Percentiles rank a stretch among this genome's conserved stretches.
phyloP scores from a whole-genome alignment of 2,797 vertebrate genomes.

The Catamblyrhynchus diadema region DNA sequence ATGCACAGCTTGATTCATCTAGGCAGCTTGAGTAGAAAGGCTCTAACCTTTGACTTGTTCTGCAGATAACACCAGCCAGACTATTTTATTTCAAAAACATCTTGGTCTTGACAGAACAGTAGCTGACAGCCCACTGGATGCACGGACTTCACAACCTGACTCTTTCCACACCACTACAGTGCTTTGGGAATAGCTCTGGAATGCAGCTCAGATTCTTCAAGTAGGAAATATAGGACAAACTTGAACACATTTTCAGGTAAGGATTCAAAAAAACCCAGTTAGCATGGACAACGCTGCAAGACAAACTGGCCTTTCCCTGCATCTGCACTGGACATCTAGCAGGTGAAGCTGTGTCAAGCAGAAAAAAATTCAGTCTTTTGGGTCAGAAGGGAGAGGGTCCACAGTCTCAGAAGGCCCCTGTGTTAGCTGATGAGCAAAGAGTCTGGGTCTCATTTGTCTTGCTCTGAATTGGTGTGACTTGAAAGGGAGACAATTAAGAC shows the following conservation, averaged over 20 bases:
- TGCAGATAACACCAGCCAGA: neutral
- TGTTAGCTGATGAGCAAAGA: neutral
- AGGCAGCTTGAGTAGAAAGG: neutral
- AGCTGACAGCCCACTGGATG: neutral
- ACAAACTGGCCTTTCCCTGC: neutral
- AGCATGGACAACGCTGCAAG: neutral
- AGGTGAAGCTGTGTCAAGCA: neutral
- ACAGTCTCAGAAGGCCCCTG: neutral
- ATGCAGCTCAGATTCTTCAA: neutral
- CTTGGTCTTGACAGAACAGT: neutral
- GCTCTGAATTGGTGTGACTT: neutral
- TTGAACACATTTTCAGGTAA: neutral
- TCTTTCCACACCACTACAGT: neutral
- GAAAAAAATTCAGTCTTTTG: neutral
- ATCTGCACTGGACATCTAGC: neutral
- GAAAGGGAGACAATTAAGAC: neutral
- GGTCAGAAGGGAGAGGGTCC: neutral
- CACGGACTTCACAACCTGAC: neutral
- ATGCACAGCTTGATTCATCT: neutral
- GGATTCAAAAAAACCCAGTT: neutral
- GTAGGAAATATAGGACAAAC: neutral
- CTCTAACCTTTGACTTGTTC: neutral
- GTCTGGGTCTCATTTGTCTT: neutral
- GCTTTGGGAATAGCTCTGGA: neutral
- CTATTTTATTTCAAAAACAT: neutral